Conservation (phyloP, 1,140 invertebrate genomes). For the Sweltsa coloradensis region DNA sequence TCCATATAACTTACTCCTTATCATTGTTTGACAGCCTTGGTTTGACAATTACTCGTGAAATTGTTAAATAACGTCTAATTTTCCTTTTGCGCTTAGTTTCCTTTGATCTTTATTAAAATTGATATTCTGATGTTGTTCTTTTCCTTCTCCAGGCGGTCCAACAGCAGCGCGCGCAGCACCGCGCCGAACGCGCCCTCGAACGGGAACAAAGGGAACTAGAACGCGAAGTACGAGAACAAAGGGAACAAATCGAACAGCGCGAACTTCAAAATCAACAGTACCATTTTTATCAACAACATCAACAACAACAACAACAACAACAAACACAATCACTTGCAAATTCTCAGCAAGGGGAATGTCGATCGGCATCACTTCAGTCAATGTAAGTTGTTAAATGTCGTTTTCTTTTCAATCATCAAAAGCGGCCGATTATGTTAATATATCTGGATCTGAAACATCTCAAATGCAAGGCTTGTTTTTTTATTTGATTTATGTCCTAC, state of each 20-base stretch:
- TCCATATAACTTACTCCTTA: too few relatives aligned
- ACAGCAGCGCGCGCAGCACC: constrained; percentile 7
- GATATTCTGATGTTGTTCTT: too few relatives aligned
- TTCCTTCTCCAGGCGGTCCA: constrained; percentile 12
- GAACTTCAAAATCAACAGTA: constrained; percentile 6
- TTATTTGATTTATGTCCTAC: too few relatives aligned
- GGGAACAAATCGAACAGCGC: constrained; percentile 5
- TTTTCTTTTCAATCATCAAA: too few relatives aligned
- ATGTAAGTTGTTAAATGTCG: constrained; percentile 5
- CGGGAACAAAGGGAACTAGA: constrained; percentile 11
- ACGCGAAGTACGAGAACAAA: constrained; percentile 9
- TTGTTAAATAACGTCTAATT: too few relatives aligned
- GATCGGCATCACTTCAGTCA: constrained; percentile 11
- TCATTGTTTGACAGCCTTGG: too few relatives aligned
- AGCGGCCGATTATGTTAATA: too few relatives aligned
- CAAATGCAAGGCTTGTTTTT: too few relatives aligned
- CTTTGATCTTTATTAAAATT: too few relatives aligned
- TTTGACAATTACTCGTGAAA: too few relatives aligned
- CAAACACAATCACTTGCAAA: not conserved
- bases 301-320: not conserved
- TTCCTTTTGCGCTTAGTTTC: too few relatives aligned
- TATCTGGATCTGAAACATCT: too few relatives aligned
- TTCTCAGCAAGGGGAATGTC: constrained; percentile 9
- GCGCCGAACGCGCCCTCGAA: constrained; percentile 10
- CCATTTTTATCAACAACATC: not conserved